Conservation (phyloP, 2,888 invertebrate species). For the Xanthia togata region DNA sequence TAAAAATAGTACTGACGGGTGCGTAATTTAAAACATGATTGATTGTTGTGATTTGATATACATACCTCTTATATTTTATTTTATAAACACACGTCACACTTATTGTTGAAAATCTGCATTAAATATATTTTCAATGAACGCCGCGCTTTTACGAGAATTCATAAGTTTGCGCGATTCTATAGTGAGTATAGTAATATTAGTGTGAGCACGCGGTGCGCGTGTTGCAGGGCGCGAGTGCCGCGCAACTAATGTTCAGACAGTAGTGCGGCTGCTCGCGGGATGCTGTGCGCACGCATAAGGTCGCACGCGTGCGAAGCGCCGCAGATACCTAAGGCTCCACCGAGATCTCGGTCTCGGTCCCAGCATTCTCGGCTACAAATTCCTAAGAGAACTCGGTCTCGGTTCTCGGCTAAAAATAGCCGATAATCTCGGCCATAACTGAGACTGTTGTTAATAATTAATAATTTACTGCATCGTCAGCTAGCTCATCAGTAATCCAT, state of each 20-base stretch:
- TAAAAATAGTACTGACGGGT: neutral
- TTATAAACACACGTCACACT: conserved; percentile 48
- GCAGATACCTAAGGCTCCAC: neutral
- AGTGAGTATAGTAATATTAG: conserved; percentile 9
- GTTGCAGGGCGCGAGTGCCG: conserved; percentile 76
- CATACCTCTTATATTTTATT: conserved; percentile 57
- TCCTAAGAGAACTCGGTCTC: no score
- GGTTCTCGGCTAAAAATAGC: no score
- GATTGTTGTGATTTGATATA: conserved; percentile 28
- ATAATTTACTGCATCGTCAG: no score
- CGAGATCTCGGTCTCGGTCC: no score
- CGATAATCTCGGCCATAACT: no score
- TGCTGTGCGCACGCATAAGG: conserved; percentile 65
- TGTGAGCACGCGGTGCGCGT: conserved; percentile 62
- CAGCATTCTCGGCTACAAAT: no score
- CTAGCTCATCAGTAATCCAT: no score
- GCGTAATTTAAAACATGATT: neutral
- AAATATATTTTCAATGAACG: conserved; percentile 33
- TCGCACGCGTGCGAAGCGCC: conserved; percentile 1
- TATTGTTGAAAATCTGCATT: conserved; percentile 11
- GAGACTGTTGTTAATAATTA: no score
- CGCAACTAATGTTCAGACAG: conserved; percentile 70
- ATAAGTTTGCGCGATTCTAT: conserved; percentile 44
- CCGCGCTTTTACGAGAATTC: conserved; percentile 32
- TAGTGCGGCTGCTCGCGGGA: conserved; percentile 58